Conservation (phyloP, 2,888 invertebrate species). For the Linyphia triangularis region DNA sequence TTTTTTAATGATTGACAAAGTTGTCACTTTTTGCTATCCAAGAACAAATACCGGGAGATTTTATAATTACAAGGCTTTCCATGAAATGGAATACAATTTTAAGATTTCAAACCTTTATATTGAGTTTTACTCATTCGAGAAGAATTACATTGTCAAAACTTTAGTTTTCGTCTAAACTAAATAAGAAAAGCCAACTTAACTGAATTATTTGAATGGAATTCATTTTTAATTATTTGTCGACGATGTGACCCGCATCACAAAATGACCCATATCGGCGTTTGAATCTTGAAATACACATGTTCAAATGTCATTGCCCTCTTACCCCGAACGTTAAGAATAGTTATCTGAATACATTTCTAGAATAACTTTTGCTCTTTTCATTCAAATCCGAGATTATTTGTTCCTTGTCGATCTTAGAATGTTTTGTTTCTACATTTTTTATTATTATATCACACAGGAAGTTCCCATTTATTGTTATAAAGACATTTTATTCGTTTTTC, state of each 20-base stretch:
- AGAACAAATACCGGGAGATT: too few relatives aligned
- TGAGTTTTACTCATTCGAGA: too few relatives aligned
- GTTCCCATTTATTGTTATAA: not conserved
- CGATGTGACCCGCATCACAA: not conserved
- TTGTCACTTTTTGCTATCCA: too few relatives aligned
- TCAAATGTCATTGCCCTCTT: not conserved
- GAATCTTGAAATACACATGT: too few relatives aligned
- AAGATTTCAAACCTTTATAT: too few relatives aligned
- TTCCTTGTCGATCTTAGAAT: not conserved
- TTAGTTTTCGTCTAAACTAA: too few relatives aligned
- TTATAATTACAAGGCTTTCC: too few relatives aligned
- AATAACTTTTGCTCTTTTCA: not conserved
- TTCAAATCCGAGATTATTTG: not conserved
- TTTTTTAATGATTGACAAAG: too few relatives aligned
- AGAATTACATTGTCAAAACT: too few relatives aligned
- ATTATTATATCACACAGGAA: not conserved
- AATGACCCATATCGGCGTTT: not conserved
- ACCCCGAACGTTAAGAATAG: not conserved
- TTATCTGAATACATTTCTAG: not conserved
- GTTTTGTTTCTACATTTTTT: not conserved
- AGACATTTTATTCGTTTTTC: not conserved
- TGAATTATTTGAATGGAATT: too few relatives aligned
- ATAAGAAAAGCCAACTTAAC: too few relatives aligned
- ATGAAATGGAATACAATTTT: too few relatives aligned
- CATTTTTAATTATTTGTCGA: not conserved